These are phyloP conservation scores for Pachycephus smyrnensis DNA, from an alignment of 2,888 invertebrate species.

Conservation along the genomic window DNA sequence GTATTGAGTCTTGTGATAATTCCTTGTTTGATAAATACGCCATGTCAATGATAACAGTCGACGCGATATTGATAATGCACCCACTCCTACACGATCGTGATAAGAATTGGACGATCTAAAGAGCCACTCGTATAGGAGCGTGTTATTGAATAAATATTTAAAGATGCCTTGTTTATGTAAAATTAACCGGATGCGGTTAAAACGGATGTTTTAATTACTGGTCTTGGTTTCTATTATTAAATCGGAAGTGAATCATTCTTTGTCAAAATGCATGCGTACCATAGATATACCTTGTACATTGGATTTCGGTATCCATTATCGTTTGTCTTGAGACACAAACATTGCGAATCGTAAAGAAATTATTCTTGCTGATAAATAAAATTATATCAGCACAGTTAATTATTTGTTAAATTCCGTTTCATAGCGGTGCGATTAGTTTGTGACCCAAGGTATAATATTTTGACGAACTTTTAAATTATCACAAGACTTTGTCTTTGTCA, in stretches of 20 bases:
- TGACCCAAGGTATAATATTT: neutral
- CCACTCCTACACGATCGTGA: neutral
- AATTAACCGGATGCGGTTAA: too few species aligned
- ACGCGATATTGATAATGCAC: too few species aligned
- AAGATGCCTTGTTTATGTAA: too few species aligned
- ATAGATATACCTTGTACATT: too few species aligned
- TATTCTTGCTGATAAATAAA: neutral
- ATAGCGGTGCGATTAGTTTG: too few species aligned
- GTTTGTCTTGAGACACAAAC: neutral
- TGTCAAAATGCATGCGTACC: too few species aligned
- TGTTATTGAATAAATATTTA: neutral
- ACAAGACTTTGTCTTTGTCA: neutral
- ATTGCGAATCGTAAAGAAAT: neutral
- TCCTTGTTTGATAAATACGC: neutral
- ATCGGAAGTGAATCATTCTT: too few species aligned
- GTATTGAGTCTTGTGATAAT: neutral
- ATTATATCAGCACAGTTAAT: neutral
- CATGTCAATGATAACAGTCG: neutral
- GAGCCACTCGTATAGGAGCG: neutral
- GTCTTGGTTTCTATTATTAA: too few species aligned
- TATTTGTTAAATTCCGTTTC: neutral
- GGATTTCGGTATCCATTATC: neutral
- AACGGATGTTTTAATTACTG: fast-evolving
- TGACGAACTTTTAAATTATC: neutral
- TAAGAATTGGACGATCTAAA: neutral